Conservation (phyloP, 2,797 vertebrate species). For the Serranus cabrilla region DNA sequence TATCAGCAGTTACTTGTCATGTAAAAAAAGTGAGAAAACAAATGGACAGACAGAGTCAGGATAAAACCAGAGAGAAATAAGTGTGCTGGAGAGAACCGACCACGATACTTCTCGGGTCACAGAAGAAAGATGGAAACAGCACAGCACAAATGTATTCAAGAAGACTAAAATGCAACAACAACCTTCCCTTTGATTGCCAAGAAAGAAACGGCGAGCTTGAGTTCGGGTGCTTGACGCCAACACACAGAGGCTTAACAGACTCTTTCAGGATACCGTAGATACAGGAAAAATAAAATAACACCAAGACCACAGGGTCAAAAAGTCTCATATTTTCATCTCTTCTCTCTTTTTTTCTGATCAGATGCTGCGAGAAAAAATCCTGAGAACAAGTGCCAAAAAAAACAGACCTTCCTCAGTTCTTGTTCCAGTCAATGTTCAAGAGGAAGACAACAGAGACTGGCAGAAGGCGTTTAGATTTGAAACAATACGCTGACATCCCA, state of each 20-base stretch:
- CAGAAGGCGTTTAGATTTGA: conserved; percentile 34
- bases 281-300: conserved; percentile 36
- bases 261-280: conserved; percentile 23
- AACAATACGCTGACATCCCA: conserved; percentile 30
- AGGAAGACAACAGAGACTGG: conserved; percentile 22
- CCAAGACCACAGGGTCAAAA: conserved; percentile 35
- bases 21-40: conserved; percentile 27
- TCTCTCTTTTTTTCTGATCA: conserved; percentile 31
- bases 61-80: conserved; percentile 31
- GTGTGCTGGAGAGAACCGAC: conserved; percentile 32
- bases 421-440: conserved; percentile 5
- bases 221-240: conserved; percentile 35
- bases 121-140: conserved; percentile 55
- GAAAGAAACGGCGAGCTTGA: conserved; percentile 25
- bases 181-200: conserved; percentile 35
- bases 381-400: conserved; percentile 18
- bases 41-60: conserved; percentile 15
- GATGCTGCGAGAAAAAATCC: conserved; percentile 2
- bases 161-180: conserved; percentile 52
- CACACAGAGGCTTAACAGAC: conserved; percentile 32
- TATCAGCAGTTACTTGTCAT: conserved; percentile 32
- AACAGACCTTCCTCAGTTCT: conserved; percentile 16
- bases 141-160: conserved; percentile 52
- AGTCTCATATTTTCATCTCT: conserved; percentile 22
- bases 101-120: conserved; percentile 35